Evolutionary conservation across 2,797 vertebrate genomes (phyloP), one percentile per base, ranked within the genome.

Genomic region (Anniella stebbinsi): DNA sequence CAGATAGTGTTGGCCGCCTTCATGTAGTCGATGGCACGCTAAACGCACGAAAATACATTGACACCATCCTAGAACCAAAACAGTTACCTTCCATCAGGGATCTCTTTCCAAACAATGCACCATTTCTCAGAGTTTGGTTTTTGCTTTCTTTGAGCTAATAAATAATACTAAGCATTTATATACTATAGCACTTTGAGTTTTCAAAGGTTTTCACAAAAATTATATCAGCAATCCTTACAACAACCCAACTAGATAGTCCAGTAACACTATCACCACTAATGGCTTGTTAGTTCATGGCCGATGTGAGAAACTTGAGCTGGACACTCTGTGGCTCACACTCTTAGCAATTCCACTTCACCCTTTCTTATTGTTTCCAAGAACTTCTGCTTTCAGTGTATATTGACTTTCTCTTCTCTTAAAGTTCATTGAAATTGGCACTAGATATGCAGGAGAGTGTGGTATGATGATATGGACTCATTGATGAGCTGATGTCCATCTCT

Each of bases 71-170:
- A n/a, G n/a, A n/a, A n/a, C n/a, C n/a, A n/a, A n/a, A n/a, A n/a
- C n/a, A n/a, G n/a, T n/a, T n/a, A n/a, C n/a, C n/a, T n/a, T n/a
- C n/a, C n/a, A n/a, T n/a, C n/a, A n/a, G n/a, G n/a, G n/a, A n/a
- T n/a, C n/a, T n/a, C n/a, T n/a, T n/a, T n/a, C n/a, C n/a, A n/a
- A n/a, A n/a, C n/a, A n/a, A n/a, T n/a, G n/a, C n/a, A n/a, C n/a
- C n/a, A n/a, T n/a, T n/a, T 86, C 73, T 76, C 54, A 86, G 18
- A 75, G 17, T 86, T 30, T 86, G 51, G 36, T 86, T 18, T 70
- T 80, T 17, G 10, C 57, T 80, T 57, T 80, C 77, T 80, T 15
- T 9, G 54, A 33, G 48, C 5, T 1, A 51, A 8, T 33, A 54
- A 57, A 60, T 23, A n/a, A 54, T 38, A 2, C 18, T 23, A 41